Conservation (phyloP, 1,140 invertebrate genomes). For the Drosophila aff. region DNA sequence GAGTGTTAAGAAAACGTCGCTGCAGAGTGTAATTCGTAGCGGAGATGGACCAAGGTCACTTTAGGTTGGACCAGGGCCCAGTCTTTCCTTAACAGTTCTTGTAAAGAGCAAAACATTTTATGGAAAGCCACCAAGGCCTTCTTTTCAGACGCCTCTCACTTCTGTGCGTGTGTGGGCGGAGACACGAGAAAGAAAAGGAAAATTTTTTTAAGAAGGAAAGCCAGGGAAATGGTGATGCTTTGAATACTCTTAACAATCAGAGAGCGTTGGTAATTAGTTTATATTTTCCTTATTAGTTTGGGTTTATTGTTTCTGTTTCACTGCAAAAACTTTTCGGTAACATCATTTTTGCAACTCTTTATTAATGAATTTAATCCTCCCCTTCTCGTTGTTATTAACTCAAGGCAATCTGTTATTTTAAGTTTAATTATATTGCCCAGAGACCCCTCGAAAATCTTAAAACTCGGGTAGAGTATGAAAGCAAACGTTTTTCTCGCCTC, state of each 20-base stretch:
- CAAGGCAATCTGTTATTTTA: not conserved
- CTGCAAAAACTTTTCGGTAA: not conserved
- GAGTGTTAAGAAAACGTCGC: constrained; percentile 34
- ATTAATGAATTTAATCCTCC: not conserved
- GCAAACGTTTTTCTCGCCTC: constrained; percentile 27
- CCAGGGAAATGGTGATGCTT: not conserved
- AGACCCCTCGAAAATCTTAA: constrained; percentile 19
- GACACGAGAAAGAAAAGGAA: constrained; percentile 29
- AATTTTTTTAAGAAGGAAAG: not conserved
- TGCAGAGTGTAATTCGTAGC: constrained; percentile 16
- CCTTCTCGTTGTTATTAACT: not conserved
- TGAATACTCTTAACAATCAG: constrained; percentile 10
- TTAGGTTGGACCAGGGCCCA: constrained; percentile 52
- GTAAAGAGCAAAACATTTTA: constrained; percentile 21
- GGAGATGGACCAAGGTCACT: constrained; percentile 58
- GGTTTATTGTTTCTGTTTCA: too few species aligned
- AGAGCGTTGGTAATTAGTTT: not conserved
- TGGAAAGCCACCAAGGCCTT: constrained; percentile 36
- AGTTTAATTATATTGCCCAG: not conserved
- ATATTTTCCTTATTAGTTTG: too few species aligned
- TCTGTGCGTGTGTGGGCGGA: constrained; percentile 28
- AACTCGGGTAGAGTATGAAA: constrained; percentile 3
- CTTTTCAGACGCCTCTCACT: constrained; percentile 16
- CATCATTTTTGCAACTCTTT: not conserved
- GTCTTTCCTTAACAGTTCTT: constrained; percentile 16